A percentile compares a stretch with the other conserved stretches of the same genome.
Conservation (phyloP, 2,888 invertebrate genomes). For the Lasioglossum morio region DNA sequence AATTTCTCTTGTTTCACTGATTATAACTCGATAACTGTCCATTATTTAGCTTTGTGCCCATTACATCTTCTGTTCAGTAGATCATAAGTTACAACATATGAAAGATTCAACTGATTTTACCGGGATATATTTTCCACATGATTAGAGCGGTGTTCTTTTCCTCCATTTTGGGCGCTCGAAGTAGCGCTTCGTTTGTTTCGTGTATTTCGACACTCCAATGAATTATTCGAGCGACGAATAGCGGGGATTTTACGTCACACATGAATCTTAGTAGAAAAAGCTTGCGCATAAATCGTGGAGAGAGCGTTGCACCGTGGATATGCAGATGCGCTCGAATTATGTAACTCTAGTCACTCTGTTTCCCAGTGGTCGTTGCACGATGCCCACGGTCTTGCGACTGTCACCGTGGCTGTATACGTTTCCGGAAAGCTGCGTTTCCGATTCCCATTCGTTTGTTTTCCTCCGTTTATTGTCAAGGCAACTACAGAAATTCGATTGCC, state of each 20-base stretch:
- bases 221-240: not conserved
- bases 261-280: not conserved
- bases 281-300: not conserved
- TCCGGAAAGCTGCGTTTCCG: not conserved
- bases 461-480: not conserved
- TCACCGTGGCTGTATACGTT: not conserved
- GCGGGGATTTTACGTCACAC: not conserved
- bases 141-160: not conserved
- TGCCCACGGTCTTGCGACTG: not conserved
- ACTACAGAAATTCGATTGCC: not conserved
- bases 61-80: no score
- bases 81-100: no score
- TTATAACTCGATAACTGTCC: no score
- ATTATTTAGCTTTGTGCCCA: no score
- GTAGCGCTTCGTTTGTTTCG: not conserved
- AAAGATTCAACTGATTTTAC: no score
- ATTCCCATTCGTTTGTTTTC: not conserved
- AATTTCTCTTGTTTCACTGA: no score
- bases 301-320: constrained; percentile 28
- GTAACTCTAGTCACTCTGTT: constrained; percentile 54
- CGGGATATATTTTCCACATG: no score
- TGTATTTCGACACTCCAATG: not conserved
- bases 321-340: constrained; percentile 53
- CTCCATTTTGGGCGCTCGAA: not conserved
- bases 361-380: constrained; percentile 32